These are phyloP conservation scores for Ctenochaetus hawaiiensis DNA, from an alignment of 2,797 vertebrate species.

Conservation along the genomic window DNA sequence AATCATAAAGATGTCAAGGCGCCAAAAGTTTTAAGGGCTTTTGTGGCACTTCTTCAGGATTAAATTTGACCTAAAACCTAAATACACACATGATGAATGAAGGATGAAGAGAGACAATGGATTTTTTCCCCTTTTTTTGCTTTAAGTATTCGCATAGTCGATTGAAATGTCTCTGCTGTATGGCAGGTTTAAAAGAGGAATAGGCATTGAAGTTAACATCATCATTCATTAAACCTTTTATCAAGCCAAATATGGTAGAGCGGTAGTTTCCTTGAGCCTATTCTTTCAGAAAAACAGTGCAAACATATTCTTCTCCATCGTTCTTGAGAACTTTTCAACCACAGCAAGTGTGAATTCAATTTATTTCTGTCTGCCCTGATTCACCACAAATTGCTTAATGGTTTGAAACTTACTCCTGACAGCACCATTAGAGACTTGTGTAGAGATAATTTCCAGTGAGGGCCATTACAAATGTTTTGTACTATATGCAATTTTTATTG, in stretches of 20 bases:
- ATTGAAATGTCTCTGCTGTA: conserved; percentile 40
- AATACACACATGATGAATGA: conserved; percentile 65
- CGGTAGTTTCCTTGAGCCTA: conserved; percentile 32
- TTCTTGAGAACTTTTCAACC: conserved; percentile 65
- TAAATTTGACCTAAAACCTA: conserved; percentile 70
- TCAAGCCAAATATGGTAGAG: conserved; percentile 50
- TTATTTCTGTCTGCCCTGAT: conserved; percentile 78
- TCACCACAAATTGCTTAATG: conserved; percentile 83
- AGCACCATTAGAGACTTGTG: conserved; percentile 79
- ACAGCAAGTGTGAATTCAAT: conserved; percentile 73
- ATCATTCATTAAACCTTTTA: conserved; percentile 61
- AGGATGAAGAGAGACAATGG: conserved; percentile 55
- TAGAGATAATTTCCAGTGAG: conserved; percentile 76
- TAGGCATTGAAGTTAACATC: conserved; percentile 50
- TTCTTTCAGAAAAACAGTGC: conserved; percentile 52
- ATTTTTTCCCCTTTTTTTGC: conserved; percentile 29
- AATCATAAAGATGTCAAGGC: conserved; percentile 59
- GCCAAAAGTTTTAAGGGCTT: conserved; percentile 41
- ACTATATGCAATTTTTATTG: conserved; percentile 69
- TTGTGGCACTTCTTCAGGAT: conserved; percentile 50
- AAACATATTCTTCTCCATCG: conserved; percentile 55
- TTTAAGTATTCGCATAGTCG: conserved; percentile 31
- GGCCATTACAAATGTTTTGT: conserved; percentile 78
- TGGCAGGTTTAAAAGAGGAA: conserved; percentile 49
- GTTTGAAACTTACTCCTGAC: conserved; percentile 80